These are phyloP conservation scores for Malacosoma neustria DNA, from an alignment of 2,888 invertebrate species.

Conservation along the genomic window DNA sequence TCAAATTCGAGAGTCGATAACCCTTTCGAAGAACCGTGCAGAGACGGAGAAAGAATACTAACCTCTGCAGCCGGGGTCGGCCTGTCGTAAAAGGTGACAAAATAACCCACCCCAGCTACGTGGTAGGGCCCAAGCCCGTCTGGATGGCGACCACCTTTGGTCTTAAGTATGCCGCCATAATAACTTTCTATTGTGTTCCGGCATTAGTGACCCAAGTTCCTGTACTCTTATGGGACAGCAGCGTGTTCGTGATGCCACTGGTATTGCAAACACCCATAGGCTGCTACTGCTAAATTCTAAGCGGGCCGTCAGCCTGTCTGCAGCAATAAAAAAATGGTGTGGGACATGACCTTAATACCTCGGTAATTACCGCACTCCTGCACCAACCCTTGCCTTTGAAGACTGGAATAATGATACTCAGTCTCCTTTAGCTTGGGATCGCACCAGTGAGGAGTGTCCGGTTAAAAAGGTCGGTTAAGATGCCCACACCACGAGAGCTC, in stretches of 20 bases:
- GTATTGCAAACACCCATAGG: not conserved
- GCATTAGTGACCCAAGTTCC: not conserved
- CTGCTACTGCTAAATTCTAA: constrained; percentile 14
- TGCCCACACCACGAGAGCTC: too few relatives aligned
- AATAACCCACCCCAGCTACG: not conserved
- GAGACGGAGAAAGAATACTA: not conserved
- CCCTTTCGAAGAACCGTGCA: too few relatives aligned
- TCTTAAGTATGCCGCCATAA: not conserved
- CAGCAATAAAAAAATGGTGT: not conserved
- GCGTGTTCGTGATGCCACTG: not conserved
- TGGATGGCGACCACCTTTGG: not conserved
- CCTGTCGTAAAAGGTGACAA: not conserved
- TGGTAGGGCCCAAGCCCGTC: not conserved
- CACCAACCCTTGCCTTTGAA: too few relatives aligned
- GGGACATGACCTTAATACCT: too few relatives aligned
- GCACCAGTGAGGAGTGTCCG: too few relatives aligned
- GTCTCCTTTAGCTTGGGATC: too few relatives aligned
- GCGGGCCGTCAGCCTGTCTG: constrained; percentile 24
- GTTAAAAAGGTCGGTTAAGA: too few relatives aligned
- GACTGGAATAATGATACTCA: too few relatives aligned
- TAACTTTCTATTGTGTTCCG: not conserved
- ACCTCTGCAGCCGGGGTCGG: not conserved
- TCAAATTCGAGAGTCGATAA: too few relatives aligned
- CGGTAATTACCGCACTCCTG: too few relatives aligned
- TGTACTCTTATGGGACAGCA: not conserved